Evolutionary conservation across 1,140 invertebrate species (phyloP), one percentile per base, ranked within the genome.

Genomic region (Pachypeltis micranthus): DNA sequence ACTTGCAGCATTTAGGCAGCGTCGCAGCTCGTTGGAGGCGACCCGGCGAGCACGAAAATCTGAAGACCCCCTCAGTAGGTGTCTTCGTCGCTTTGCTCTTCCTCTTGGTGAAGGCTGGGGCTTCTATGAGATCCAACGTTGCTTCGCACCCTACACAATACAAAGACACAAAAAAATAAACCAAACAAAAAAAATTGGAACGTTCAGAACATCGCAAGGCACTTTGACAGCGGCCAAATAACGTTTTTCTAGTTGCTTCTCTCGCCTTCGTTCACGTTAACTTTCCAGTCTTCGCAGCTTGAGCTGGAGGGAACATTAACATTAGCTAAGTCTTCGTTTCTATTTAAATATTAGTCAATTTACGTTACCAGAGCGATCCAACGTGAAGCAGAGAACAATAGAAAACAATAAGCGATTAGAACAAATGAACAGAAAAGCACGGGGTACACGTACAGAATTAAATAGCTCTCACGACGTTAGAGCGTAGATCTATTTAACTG

Each of bases 51-150:
- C 10, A 3, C 2, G 44, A 19, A 47, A 47, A 47, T 19, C 2
- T 47, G 24, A n/a, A 39, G 34, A 24, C 7, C 25, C 4, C 14
- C 16, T 66, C 44, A 64, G 27, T 64, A 64, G 14, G 26, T 44
- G 47, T 63, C 54, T 57, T 67, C 65, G 14, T 67, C 59, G 21
- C 63, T 47, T 24, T 62, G 59, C 27, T 66, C 44, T 19, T 68
- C 63, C 25, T 65, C 61, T 28, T 61, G 28, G 55, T 64, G 34
- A 28, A 65, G 39, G 23, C 55, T 56, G 12, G 61, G 64, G 59
- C 62, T 64, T 28, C 65, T 57, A 29, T 67, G 66, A 10, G 54
- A 25, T n/a, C 61, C 62, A 23, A 63, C 62, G 14, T 47, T 56
- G 61, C 51, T 65, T 19, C 64, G 51, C 58, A 63, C 62, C 55